A percentile compares a stretch with the other conserved stretches of the same genome.
Conservation (phyloP, 2,797 vertebrate genomes). For the Eulemur coronatus region DNA sequence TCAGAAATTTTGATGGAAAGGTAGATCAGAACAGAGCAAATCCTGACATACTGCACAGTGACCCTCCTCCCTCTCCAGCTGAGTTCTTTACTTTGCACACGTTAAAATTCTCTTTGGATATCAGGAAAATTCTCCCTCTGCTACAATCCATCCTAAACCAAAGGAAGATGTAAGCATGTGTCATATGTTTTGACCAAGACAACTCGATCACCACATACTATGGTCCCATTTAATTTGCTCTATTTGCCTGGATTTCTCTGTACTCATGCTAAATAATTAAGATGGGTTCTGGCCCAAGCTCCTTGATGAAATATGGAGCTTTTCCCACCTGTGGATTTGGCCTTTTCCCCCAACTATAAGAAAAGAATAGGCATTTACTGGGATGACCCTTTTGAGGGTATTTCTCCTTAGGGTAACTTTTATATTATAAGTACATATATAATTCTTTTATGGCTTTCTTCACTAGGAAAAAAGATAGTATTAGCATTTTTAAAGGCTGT, state of each 20-base stretch:
- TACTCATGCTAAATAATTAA: conserved; percentile 12
- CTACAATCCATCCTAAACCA: background rate
- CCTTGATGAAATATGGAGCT: background rate
- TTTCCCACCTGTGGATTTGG: conserved; percentile 21
- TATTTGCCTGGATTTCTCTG: background rate
- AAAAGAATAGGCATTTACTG: conserved; percentile 63
- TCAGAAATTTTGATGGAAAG: conserved; percentile 43
- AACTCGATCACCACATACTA: background rate
- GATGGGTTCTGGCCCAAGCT: background rate
- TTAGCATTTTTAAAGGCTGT: conserved; percentile 84
- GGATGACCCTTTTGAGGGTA: conserved; percentile 37
- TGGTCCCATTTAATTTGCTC: background rate
- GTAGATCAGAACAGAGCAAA: background rate
- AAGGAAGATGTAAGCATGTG: background rate
- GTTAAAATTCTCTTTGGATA: conserved; percentile 43
- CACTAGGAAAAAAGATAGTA: conserved; percentile 69
- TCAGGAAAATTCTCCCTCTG: background rate
- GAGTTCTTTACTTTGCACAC: background rate
- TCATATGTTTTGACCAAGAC: background rate
- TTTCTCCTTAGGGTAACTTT: conserved; percentile 61
- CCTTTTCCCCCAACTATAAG: conserved; percentile 66
- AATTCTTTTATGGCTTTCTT: conserved; percentile 81
- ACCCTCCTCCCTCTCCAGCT: background rate
- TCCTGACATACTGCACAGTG: background rate
- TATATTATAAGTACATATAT: conserved; percentile 68